These are phyloP conservation scores for Romanomermis culicivorax DNA, from an alignment of 2,888 invertebrate species.

Conservation along the genomic window DNA sequence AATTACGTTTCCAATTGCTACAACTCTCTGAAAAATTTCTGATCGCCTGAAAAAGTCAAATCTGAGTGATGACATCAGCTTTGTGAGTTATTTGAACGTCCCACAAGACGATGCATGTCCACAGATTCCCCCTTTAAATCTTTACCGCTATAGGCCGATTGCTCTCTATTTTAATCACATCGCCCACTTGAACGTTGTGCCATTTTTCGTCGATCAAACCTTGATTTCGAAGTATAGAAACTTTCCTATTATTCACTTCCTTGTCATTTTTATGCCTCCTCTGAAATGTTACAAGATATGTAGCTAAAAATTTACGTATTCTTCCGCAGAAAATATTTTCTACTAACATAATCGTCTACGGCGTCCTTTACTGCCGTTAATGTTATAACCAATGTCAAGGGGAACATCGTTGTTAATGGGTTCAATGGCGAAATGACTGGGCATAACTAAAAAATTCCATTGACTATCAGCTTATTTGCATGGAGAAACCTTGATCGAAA, in stretches of 20 bases:
- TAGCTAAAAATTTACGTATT: no score
- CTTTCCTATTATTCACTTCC: conserved; percentile 85
- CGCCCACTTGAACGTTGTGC: conserved; percentile 60
- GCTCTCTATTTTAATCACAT: conserved; percentile 94
- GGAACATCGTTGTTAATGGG: conserved; percentile 86
- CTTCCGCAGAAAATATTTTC: background rate
- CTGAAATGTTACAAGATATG: conserved; percentile 36
- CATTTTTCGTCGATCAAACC: conserved; percentile 66
- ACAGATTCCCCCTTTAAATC: no score
- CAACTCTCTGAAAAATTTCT: no score
- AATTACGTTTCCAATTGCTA: no score
- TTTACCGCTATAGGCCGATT: conserved; percentile 84
- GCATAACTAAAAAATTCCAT: conserved; percentile 46
- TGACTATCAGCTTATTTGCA: no score
- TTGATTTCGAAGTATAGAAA: conserved; percentile 68
- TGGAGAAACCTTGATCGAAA: no score
- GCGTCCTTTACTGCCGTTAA: conserved; percentile 93
- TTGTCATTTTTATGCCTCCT: conserved; percentile 96
- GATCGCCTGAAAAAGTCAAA: no score
- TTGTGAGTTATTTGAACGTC: no score
- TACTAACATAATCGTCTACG: conserved; percentile 93
- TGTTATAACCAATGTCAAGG: conserved; percentile 74
- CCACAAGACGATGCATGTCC: no score
- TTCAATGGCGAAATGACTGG: conserved; percentile 90
- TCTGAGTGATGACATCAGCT: no score